A percentile compares a stretch with the other conserved stretches of the same genome.
These are phyloP conservation scores for Phragmatobia fuliginosa DNA, from an alignment of 2,888 invertebrate genomes.

Conservation along the genomic window DNA sequence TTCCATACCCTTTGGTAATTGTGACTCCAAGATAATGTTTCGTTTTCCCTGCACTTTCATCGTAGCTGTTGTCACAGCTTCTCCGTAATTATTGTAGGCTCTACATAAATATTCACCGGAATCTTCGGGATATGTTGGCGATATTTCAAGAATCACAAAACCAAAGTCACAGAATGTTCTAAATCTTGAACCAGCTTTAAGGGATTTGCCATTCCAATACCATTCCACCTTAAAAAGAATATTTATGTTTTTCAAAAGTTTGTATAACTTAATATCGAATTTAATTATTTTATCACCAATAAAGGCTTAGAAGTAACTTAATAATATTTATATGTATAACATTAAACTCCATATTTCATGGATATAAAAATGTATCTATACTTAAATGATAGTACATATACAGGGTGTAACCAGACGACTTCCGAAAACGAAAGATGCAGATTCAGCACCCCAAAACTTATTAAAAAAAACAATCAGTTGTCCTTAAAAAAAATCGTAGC, in stretches of 20 bases:
- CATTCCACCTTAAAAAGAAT: conserved; percentile 90
- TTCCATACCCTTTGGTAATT: conserved; percentile 97
- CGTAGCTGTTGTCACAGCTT: conserved; percentile 95
- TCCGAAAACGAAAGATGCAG: too few relatives aligned
- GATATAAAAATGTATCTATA: too few relatives aligned
- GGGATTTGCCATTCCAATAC: conserved; percentile 97
- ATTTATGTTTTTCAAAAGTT: background rate
- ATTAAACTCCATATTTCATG: background rate
- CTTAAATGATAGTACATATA: too few relatives aligned
- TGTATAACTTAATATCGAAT: background rate
- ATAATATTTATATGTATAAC: background rate
- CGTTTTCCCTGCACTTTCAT: conserved; percentile 97
- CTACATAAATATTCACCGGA: conserved; percentile 96
- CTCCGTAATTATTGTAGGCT: conserved; percentile 95
- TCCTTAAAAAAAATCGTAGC: too few relatives aligned
- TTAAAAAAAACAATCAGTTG: too few relatives aligned
- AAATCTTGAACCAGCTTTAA: conserved; percentile 96
- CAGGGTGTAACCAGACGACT: too few relatives aligned
- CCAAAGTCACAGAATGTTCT: conserved; percentile 99
- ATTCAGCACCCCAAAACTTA: too few relatives aligned
- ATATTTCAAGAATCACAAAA: conserved; percentile 98
- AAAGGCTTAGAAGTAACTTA: background rate
- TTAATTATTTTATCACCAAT: background rate
- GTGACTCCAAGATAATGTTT: conserved; percentile 96
- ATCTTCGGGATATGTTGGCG: conserved; percentile 98